phyloP scores from a whole-genome alignment of 2,113 vertebrate genomes.

The Apistogramma diplotaenia region DNA sequence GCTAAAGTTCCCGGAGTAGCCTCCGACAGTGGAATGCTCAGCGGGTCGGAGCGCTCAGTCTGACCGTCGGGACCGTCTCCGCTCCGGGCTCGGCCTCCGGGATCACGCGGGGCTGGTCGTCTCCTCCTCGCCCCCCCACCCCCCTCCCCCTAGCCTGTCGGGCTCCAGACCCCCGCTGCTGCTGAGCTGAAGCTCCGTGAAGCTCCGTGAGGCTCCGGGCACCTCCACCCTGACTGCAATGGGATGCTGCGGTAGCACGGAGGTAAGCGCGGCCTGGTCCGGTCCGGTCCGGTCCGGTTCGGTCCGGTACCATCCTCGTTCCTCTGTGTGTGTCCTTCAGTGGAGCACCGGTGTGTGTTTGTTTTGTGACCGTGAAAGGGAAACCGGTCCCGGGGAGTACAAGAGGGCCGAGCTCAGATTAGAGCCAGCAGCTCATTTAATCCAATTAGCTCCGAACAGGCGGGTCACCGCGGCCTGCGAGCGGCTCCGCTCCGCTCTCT shows the following conservation, averaged over 20 bases:
- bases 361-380: conserved; percentile 1
- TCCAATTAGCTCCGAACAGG: conserved; percentile 55
- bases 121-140: conserved; percentile 17
- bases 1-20: conserved; percentile 55
- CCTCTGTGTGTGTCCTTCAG: conserved; percentile 4
- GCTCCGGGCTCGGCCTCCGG: conserved; percentile 33
- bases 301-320: background rate
- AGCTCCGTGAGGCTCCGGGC: conserved; percentile 62
- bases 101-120: conserved; percentile 39
- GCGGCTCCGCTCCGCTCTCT: background rate
- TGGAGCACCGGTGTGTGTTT: background rate
- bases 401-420: conserved; percentile 51
- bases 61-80: conserved; percentile 43
- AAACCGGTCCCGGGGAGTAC: conserved; percentile 5
- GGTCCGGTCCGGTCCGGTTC: background rate
- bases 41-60: conserved; percentile 35
- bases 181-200: conserved; percentile 57
- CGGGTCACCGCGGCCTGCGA: conserved; percentile 7
- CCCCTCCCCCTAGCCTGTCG: conserved; percentile 63
- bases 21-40: conserved; percentile 47
- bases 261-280: conserved; percentile 68
- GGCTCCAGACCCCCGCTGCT: conserved; percentile 66
- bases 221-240: conserved; percentile 74
- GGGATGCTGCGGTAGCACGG: conserved; percentile 83
- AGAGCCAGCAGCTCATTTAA: conserved; percentile 46